Evolutionary conservation across 2,888 invertebrate genomes (phyloP), one percentile per base, ranked within the genome.

Genomic region (Thera britannica): DNA sequence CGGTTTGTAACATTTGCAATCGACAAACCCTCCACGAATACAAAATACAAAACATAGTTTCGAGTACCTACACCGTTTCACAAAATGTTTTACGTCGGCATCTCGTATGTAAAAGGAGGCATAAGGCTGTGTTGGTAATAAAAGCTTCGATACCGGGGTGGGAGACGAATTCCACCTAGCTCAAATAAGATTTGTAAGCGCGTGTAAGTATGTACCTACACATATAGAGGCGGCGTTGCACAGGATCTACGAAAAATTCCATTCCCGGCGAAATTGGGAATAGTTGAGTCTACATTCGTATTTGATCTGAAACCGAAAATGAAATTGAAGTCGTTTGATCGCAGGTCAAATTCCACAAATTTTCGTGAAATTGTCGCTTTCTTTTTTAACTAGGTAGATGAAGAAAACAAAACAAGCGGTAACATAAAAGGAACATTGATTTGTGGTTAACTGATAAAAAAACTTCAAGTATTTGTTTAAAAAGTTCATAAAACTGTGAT

Each of bases 181-280:
- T 80, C 85, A 89, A 90, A 90, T 89, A 87, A 83, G 89, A 90
- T 90, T 90, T 90, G 86, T 83, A 79, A 83, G 81, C 82, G 80
- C 76, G 77, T 74, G 79, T 73, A 77, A 75, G 77, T 79, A 77
- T 77, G 78, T 77, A 73, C 75, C 41, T 56, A 60, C 5, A 9
- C 9, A 46, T 46, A 46, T 7, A 49, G 46, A 67, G 74, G 69
- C 65, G 70, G 58, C 68, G 65, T 57, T 69, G 66, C 64, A 67
- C 67, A 67, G 77, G 81, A 81, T 78, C 71, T 81, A 80, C 78
- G 79, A 83, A 83, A 65, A 70, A 71, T 70, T 71, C 73, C 64
- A 68, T 68, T 62, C 55, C 62, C 8, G 54, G 41, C 11, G 44
- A 35, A 67, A 74, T 68, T 71, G 69, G 51, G 65, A 12, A 55